phyloP scores from a whole-genome alignment of 2,888 invertebrate species.

The Xanthorhoe spadicearia region DNA sequence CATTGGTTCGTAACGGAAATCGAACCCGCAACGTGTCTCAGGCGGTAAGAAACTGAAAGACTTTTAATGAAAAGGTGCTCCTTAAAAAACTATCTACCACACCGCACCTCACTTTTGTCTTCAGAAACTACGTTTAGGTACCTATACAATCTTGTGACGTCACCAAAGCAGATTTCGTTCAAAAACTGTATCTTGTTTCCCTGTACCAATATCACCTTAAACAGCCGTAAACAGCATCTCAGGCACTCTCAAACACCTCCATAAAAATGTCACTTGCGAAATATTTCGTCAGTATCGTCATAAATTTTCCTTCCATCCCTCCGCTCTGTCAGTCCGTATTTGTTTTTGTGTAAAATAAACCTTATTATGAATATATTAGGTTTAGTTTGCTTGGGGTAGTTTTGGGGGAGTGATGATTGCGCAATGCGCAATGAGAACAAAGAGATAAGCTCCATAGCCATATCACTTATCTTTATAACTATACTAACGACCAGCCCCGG shows the following conservation, averaged over 20 bases:
- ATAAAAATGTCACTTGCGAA: constrained; percentile 44
- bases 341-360: background rate
- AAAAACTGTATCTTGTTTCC: constrained; percentile 16
- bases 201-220: constrained; percentile 24
- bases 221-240: constrained; percentile 32
- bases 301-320: constrained; percentile 21
- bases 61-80: too few relatives aligned
- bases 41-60: too few relatives aligned
- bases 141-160: background rate
- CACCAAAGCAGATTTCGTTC: constrained; percentile 12
- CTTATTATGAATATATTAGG: background rate
- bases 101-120: too few relatives aligned
- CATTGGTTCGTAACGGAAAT: too few relatives aligned
- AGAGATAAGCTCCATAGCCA: background rate
- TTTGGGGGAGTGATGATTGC: background rate
- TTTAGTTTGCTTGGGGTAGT: background rate
- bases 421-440: background rate
- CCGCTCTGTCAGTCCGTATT: constrained; percentile 6
- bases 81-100: too few relatives aligned
- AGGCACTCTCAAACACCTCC: constrained; percentile 33
- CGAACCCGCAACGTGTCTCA: too few relatives aligned
- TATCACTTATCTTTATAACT: too few relatives aligned
- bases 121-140: too few relatives aligned
- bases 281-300: constrained; percentile 39
- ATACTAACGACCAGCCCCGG: too few relatives aligned